Base-by-base conservation (phyloP, 1,140 invertebrate genomes). In the Thereuonema tuberculata region DNA sequence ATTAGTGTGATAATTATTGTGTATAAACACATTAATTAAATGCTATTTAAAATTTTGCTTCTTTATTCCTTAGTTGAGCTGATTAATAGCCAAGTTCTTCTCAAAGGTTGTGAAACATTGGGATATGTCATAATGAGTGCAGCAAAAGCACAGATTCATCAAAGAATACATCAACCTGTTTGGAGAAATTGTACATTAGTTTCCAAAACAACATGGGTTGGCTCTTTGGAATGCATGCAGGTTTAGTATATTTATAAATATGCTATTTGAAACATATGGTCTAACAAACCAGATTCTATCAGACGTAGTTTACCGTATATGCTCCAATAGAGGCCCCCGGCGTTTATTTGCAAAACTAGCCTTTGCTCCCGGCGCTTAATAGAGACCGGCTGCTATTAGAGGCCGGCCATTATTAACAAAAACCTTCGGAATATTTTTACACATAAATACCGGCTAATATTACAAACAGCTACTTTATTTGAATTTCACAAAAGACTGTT, bases 41-140 rank as follows among this genome's bases (percentile, higher is more conserved):
- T 49, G 24, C 59, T 56, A 48, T 49, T 49, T 31, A 20, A 28
- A 50, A 50, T 15, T 64, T 25, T 31, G n/a, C 21, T 63, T 53
- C 47, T 65, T 55, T 56, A 1, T 60, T 46, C 66, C 78, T 43
- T 70, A 92, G 89, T 97, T 78, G 87, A 89, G 66, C 74, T 98
- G 26, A 88, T 97, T 26, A 97, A 98, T 75, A 93, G 91, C 61
- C 95, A 98, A 78, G 89, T 98, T 50, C 79, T 98, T 62, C 73
- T 98, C 14, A 94, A 93, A 75, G 94, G 94, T 25, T 92, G 89
- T 70, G 94, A 98, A 77, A 94, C 93, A 0, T 84, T 87, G 59
- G 95, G 95, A 20, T 98, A 98, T 75, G 89, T 99, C 15, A 93
- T 99, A 50, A 78, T 98, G 55, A 94, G 90, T 69, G 92, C 95